Evolutionary conservation across 2,888 invertebrate species (phyloP).

Genomic region (Philopedon plagiatum): DNA sequence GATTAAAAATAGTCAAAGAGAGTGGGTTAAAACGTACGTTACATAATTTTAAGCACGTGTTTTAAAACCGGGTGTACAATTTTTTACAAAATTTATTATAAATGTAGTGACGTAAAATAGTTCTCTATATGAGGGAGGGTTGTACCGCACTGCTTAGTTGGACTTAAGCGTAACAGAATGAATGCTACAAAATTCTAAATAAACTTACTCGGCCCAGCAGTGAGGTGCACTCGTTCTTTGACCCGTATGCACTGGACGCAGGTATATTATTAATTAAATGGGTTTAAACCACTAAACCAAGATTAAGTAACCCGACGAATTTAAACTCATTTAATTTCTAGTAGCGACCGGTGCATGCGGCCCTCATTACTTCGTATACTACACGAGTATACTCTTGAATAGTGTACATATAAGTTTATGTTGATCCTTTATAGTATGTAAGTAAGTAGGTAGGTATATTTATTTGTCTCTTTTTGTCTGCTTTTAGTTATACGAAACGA

Average conservation of each 20-base stretch:
- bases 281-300: background rate
- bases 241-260: background rate
- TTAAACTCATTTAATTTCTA: constrained; percentile 2
- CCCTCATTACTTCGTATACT: background rate
- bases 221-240: constrained; percentile 19
- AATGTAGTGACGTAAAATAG: constrained; percentile 13
- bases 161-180: constrained; percentile 16
- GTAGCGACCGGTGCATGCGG: background rate
- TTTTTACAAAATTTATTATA: constrained; percentile 55
- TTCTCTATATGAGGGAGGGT: constrained; percentile 6
- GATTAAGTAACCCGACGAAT: background rate
- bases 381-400: constrained; percentile 31
- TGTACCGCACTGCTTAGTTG: constrained; percentile 34
- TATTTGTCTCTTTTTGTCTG: constrained; percentile 51
- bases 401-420: too few relatives aligned
- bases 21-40: constrained; percentile 56
- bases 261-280: background rate
- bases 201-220: constrained; percentile 16
- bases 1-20: constrained; percentile 56
- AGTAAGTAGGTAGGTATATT: constrained; percentile 51
- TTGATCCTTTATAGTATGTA: too few relatives aligned
- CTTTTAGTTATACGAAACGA: constrained; percentile 57
- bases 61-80: constrained; percentile 64
- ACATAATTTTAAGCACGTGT: constrained; percentile 39
- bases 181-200: background rate